Evolutionary conservation across 2,113 vertebrate species (phyloP), one percentile per base, ranked within the genome.

Genomic region (Microcebus ravelobensis): DNA sequence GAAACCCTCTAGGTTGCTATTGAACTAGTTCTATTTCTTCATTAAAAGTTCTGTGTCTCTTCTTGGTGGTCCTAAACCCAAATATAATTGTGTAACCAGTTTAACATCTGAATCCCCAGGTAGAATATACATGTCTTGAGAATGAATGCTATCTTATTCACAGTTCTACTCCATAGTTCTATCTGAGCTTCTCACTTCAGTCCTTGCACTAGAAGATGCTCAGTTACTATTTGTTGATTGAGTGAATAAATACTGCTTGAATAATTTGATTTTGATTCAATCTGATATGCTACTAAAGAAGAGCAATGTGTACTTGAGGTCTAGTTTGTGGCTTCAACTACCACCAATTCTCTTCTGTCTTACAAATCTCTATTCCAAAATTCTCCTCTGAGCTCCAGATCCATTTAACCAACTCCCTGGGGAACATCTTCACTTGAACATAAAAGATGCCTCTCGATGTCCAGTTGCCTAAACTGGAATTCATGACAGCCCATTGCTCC

Each of bases 191-290:
- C 36, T 79, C 59, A 48, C 12, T 48, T 45, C 65, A 5, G 12
- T 70, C 25, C 42, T 73, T 87, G 34, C 3, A 45, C 13, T 59
- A 63, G 59, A 86, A 97, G 65, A 36, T 81, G 57, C 73, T 93
- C 23, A 36, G 17, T 86, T 93, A 31, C 21, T 80, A 52, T 52
- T 96, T 71, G 77, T n/a, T 95, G 50, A 73, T 13, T n/a, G 61
- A 87, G 4, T 48, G 34, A 89, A 50, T 90, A 50, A 94, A 61
- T 84, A 92, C 55, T 82, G 11, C 65, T 82, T 85, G 61, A 89
- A 71, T 25, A 82, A 93, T 85, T 91, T 83, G n/a, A 65, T 84
- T 95, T 89, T 86, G 10, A 96, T 59, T 20, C n/a, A 83, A 23
- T 48, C 34, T 45, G 12, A 74, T 87, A 80, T 29, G 45, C 31